Evolutionary conservation across 2,797 vertebrate genomes (phyloP).

Genomic region (Silurus aristotelis): DNA sequence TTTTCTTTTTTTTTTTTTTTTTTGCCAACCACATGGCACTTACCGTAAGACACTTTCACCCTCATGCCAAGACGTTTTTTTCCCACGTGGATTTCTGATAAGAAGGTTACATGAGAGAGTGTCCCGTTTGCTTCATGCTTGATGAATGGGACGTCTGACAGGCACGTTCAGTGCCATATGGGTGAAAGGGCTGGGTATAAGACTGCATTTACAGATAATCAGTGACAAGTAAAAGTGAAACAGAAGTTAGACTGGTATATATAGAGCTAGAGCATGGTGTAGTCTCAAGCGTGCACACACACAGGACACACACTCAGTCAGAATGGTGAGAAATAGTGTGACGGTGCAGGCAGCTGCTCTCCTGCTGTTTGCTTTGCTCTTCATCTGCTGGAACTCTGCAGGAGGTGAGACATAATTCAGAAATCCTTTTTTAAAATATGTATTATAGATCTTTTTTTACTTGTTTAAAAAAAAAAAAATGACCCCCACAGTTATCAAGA

Average conservation of each 20-base stretch:
- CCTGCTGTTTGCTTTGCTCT: slow-evolving; percentile 37
- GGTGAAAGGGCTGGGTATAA: slow-evolving; percentile 24
- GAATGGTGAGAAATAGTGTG: slow-evolving; percentile 32
- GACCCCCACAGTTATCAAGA: not conserved
- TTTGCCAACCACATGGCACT: not conserved
- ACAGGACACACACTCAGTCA: slow-evolving; percentile 26
- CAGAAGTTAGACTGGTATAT: not conserved
- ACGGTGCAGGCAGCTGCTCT: slow-evolving; percentile 28
- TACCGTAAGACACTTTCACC: not conserved
- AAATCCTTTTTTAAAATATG: not conserved
- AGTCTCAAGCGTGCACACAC: slow-evolving; percentile 13
- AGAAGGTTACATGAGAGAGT: slow-evolving; percentile 28
- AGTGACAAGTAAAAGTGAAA: slow-evolving; percentile 51
- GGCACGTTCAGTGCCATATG: not conserved
- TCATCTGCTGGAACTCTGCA: slow-evolving; percentile 37
- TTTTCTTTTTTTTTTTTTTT: not conserved
- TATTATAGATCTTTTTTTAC: not conserved
- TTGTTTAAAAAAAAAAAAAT: not conserved
- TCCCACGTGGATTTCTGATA: slow-evolving; percentile 29
- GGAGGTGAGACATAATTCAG: slow-evolving; percentile 40
- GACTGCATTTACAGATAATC: slow-evolving; percentile 30
- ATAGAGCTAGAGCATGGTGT: not conserved
- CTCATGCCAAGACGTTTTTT: slow-evolving; percentile 28
- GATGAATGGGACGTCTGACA: slow-evolving; percentile 27
- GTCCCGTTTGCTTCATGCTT: slow-evolving; percentile 13